Evolutionary conservation across 2,113 vertebrate species (phyloP), one percentile per base, ranked within the genome.

Genomic region (Camelus dromedarius): DNA sequence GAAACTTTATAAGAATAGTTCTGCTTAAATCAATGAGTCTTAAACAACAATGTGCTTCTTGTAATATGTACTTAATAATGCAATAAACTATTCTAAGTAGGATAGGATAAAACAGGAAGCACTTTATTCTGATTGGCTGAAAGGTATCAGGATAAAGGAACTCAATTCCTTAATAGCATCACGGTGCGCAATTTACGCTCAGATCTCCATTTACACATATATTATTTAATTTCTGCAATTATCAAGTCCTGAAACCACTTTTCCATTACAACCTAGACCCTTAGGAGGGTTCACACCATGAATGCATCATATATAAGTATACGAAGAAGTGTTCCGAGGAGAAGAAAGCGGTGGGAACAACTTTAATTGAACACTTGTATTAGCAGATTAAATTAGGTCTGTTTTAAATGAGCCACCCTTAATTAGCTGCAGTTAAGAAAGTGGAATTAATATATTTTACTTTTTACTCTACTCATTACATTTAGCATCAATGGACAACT

Each of bases 1-100:
- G 72, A 95, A 98, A 98, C 97, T 97, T 98, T 97, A 97, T 97
- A 98, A 98, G 97, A 97, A 97, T 91, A 97, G 93, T 97, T 98
- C 96, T 96, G 81, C 89, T 97, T 97, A 97, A 98, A 98, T 98
- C 97, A 98, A 97, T 98, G 97, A 97, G 87, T 98, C 96, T 97
- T 98, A 98, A 98, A 98, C 96, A 98, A 98, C 98, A 98, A 95
- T 97, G 97, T 97, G 93, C 96, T 97, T 95, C 97, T 95, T 97
- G 96, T 98, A 97, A 98, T 93, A 92, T 92, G 93, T 72, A 92
- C 88, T 98, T 98, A 98, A 97, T 97, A 98, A 97, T 83, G 95
- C 72, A 96, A 95, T 98, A 98, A 98, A 98, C 96, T 92, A 97
- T 93, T 94, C 97, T 98, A 96, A 97, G 91, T 96, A 85, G 89